Conservation (phyloP, 2,113 vertebrate species). For the Agelaius tricolor region DNA sequence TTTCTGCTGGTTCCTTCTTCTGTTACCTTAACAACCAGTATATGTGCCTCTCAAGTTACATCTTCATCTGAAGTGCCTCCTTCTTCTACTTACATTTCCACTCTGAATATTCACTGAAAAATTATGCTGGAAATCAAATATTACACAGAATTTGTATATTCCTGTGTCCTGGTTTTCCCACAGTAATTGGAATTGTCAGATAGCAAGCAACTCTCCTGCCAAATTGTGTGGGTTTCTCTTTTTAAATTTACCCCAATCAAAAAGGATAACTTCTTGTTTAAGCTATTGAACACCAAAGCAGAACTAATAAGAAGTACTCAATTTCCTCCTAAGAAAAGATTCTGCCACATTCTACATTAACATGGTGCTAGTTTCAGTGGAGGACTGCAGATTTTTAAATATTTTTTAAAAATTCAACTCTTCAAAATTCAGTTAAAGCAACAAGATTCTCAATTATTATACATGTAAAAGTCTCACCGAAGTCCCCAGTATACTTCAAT, state of each 20-base stretch:
- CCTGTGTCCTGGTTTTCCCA: background rate
- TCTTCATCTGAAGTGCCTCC: background rate
- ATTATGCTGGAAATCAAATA: background rate
- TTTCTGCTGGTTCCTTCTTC: background rate
- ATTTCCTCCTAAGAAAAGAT: background rate
- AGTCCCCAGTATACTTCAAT: background rate
- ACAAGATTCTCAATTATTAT: background rate
- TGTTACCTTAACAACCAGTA: constrained; percentile 22
- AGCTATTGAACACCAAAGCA: background rate
- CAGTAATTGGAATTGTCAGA: background rate
- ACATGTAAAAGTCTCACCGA: background rate
- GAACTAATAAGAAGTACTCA: background rate
- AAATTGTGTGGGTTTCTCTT: background rate
- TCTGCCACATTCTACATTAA: background rate
- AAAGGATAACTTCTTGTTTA: background rate
- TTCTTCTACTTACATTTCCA: background rate
- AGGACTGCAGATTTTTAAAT: background rate
- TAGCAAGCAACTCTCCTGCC: background rate
- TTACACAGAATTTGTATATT: background rate
- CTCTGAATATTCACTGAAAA: background rate
- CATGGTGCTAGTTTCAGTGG: background rate
- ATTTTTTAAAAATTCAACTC: background rate
- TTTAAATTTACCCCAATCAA: background rate
- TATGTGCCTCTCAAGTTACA: background rate
- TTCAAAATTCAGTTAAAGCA: background rate